Evolutionary conservation across 2,113 vertebrate species (phyloP), one percentile per base, ranked within the genome.

Genomic region (Hemibagrus wyckioides): DNA sequence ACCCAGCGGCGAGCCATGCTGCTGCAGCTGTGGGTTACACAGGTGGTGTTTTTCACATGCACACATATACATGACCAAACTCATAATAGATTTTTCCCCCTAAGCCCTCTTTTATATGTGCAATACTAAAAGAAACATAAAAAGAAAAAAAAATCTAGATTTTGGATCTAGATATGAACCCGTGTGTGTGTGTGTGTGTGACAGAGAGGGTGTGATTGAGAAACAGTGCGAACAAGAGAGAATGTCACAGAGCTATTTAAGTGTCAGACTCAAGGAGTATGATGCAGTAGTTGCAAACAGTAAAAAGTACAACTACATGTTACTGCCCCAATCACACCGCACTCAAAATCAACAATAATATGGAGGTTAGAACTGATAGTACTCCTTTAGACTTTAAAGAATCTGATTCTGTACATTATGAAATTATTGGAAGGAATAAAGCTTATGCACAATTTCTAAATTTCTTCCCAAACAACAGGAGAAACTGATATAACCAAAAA

Each of bases 11-110:
- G 93, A 89, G 95, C 95, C 0, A 89, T 96, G 90, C 89, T 97
- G 48, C 86, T 96, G 56, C 96, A 97, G 87, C 95, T 98, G 15
- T 97, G 96, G 96, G 95, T 94, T 85, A 94, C 96, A n/a, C 95
- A 96, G 95, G 96, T 96, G n/a, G 25, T 63, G 39, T 54, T 4
- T 71, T 41, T 73, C 59, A 69, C 36, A 67, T 17, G n/a, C n/a
- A 41, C n/a, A 73, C 59, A 86, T 61, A 39, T 25, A 71, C 80
- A 75, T 44, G 13, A 65, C 13, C n/a, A 79, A 63, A n/a, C 30
- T 54, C 44, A 59, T 63, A 9, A 19, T 54, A 41, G 11, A 50
- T n/a, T 77, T 76, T 56, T 63, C 39, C 4, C 21, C 2, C n/a
- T 33, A 52, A 25, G 33, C 6, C 3, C 28, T 56, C 39, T 3